phyloP scores from a whole-genome alignment of 2,113 vertebrate species.

The Sus scrofa region DNA sequence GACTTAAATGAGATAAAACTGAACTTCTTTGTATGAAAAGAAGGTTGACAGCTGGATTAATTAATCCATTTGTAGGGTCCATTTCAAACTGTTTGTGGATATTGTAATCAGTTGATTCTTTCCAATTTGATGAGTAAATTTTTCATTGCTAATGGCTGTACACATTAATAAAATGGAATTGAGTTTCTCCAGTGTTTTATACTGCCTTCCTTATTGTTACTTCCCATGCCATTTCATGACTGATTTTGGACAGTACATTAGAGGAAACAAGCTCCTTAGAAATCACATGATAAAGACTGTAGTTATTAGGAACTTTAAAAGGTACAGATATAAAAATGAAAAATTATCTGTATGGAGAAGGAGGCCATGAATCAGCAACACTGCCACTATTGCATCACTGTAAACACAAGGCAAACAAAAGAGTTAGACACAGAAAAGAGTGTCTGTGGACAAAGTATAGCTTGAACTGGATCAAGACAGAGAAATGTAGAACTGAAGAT shows the following conservation, averaged over 20 bases:
- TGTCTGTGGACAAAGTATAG: background rate
- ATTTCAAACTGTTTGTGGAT: slow-evolving; percentile 41
- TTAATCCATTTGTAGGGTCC: slow-evolving; percentile 59
- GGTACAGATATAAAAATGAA: background rate
- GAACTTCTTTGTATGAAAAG: slow-evolving; percentile 54
- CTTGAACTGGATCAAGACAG: background rate
- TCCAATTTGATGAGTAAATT: slow-evolving; percentile 48
- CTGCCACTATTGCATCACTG: background rate
- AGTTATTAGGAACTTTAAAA: background rate
- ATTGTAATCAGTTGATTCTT: slow-evolving; percentile 54
- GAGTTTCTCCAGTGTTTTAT: too few species aligned
- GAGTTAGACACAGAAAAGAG: background rate
- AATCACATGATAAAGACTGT: background rate
- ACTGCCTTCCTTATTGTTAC: too few species aligned
- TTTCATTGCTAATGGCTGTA: slow-evolving; percentile 46
- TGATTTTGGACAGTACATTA: slow-evolving; percentile 33
- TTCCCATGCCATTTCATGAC: background rate
- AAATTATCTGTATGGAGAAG: background rate
- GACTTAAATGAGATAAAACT: background rate
- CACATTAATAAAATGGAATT: slow-evolving; percentile 62
- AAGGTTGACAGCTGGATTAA: slow-evolving; percentile 53
- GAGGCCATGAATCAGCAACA: background rate
- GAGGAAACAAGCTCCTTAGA: background rate
- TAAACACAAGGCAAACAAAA: background rate
- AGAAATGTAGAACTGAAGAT: background rate